Conservation (phyloP, 1,140 invertebrate genomes). For the Archivesica marissinica region DNA sequence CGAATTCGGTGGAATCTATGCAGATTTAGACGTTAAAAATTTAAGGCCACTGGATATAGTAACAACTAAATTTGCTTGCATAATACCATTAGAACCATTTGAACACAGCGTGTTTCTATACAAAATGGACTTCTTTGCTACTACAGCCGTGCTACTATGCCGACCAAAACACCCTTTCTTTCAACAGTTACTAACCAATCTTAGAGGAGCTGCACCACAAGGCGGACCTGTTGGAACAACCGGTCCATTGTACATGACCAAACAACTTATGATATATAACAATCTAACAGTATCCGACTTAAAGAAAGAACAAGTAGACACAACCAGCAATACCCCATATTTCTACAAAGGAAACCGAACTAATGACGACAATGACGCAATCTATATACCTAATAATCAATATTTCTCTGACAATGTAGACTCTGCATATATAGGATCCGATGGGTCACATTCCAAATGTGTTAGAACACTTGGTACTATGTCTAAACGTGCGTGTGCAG, state of each 20-base stretch:
- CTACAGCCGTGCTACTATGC: conserved; percentile 76
- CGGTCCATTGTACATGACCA: neutral
- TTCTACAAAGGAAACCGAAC: conserved; percentile 40
- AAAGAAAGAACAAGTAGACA: neutral
- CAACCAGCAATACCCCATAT: conserved; percentile 18
- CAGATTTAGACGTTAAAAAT: conserved; percentile 75
- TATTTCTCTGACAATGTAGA: conserved; percentile 20
- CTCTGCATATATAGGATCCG: neutral
- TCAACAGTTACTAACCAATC: neutral
- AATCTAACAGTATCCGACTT: conserved; percentile 62
- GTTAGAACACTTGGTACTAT: no score
- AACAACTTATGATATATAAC: neutral
- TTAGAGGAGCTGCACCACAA: neutral
- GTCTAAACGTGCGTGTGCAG: no score
- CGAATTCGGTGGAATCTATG: conserved; percentile 77
- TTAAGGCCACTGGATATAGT: conserved; percentile 67
- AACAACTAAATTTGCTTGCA: conserved; percentile 68
- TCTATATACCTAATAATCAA: conserved; percentile 29
- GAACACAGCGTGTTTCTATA: conserved; percentile 71
- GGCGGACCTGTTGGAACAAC: neutral
- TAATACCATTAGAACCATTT: conserved; percentile 76
- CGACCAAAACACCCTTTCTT: no score
- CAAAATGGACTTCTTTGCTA: conserved; percentile 65
- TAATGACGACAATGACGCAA: neutral
- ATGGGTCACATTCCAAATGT: no score